A percentile compares a stretch with the other conserved stretches of the same genome.
phyloP scores from a whole-genome alignment of 2,888 invertebrate species.

The Lumbricus terrestris region DNA sequence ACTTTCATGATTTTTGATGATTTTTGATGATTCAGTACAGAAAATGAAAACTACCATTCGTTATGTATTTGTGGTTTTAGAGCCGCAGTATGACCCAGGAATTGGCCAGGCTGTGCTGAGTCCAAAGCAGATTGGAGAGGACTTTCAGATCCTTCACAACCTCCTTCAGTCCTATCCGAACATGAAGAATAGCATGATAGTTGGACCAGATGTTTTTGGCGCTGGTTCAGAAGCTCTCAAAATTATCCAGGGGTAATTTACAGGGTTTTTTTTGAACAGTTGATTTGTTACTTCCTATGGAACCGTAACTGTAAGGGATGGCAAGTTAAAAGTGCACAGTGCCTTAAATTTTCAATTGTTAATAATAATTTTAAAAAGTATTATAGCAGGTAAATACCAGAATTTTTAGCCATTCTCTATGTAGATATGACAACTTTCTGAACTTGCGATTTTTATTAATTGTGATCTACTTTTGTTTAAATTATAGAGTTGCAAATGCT shows the following conservation, averaged over 20 bases:
- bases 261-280: neutral
- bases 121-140: slow-evolving; percentile 35
- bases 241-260: neutral
- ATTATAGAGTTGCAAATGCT: slow-evolving; percentile 29
- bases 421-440: neutral
- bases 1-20: neutral
- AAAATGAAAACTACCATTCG: too few species aligned
- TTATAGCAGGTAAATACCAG: neutral
- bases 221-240: neutral
- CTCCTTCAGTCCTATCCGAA: slow-evolving; percentile 29
- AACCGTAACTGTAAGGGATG: too few species aligned
- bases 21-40: neutral
- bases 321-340: too few species aligned
- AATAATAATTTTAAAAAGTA: neutral
- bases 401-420: neutral
- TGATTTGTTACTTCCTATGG: neutral
- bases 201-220: slow-evolving; percentile 38
- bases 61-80: slow-evolving; percentile 20
- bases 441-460: neutral
- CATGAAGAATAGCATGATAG: slow-evolving; percentile 30
- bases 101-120: slow-evolving; percentile 18
- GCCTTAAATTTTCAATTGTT: too few species aligned
- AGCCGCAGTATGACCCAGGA: slow-evolving; percentile 22
- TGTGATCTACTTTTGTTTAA: neutral
- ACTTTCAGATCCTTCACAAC: slow-evolving; percentile 32